Base-by-base conservation (phyloP, 2,797 vertebrate species). In the Meda fulgida region DNA sequence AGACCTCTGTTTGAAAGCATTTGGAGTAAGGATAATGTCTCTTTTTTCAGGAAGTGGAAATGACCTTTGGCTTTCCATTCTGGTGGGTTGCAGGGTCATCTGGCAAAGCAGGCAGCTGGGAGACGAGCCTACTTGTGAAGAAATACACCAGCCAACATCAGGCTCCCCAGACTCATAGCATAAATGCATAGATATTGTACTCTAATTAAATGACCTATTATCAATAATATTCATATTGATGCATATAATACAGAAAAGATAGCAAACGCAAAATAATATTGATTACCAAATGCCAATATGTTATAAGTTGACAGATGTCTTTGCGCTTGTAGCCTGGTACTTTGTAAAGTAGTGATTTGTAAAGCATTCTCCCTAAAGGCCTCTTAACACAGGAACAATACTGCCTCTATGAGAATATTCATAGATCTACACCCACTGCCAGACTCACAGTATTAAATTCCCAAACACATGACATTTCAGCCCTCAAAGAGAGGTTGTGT, bases 1-100 rank as follows among this genome's bases (percentile, higher is more conserved):
- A 84, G 48, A 70, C 77, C 78, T 80, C 9, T 85, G 9, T 1
- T 80, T 87, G 87, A 86, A 86, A 88, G 78, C 79, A 58, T 83
- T 79, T 82, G 63, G 36, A 84, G 48, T 81, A 21, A 29, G 81
- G 51, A 63, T 87, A 38, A 75, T 8, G 34, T 55, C 67, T 89
- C 78, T 89, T 75, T 81, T 86, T 88, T 93, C 90, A 91, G 91
- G 91, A 92, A 93, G 92, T 91, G 66, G 51, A 66, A 87, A 87
- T 76, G 89, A 89, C 90, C 89, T 83, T 85, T 89, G 90, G 88
- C 89, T 91, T 60, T 87, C 89, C 89, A 72, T 88, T 91, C 86
- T 86, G 86, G 10, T 71, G 84, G 93, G 89, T 53, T 93, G 92
- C 91, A 86, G 88, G 91, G 91, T 91, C 90, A 81, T 87, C 36